A percentile compares a stretch with the other conserved stretches of the same genome.
These are phyloP conservation scores for Tridacna crocea DNA, from an alignment of 2,888 invertebrate species.

Conservation along the genomic window DNA sequence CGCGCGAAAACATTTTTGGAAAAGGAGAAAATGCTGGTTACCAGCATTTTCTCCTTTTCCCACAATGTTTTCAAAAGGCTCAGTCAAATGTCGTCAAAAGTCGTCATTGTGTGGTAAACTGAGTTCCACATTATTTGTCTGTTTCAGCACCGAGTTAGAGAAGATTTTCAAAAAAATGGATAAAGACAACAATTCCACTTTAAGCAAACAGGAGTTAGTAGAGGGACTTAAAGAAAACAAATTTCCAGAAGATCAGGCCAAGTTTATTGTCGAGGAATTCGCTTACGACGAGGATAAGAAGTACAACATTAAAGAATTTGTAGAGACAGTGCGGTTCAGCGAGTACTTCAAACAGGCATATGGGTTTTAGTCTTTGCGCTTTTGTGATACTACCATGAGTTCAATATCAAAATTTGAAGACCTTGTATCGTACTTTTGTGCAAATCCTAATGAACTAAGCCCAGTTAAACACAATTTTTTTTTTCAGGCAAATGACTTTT, in stretches of 20 bases:
- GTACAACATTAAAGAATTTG: conserved; percentile 49
- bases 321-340: conserved; percentile 44
- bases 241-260: conserved; percentile 33
- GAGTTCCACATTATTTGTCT: neutral
- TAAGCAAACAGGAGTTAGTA: conserved; percentile 43
- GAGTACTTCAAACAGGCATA: conserved; percentile 39
- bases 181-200: conserved; percentile 35
- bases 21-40: too few species aligned
- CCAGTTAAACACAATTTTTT: too few species aligned
- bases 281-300: conserved; percentile 43
- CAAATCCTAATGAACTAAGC: too few species aligned
- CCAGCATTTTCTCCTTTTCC: too few species aligned
- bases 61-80: neutral
- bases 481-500: too few species aligned
- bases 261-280: conserved; percentile 49
- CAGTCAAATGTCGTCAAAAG: neutral
- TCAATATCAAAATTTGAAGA: too few species aligned
- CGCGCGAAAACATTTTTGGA: too few species aligned
- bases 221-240: conserved; percentile 34
- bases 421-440: too few species aligned
- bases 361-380: neutral
- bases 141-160: conserved; percentile 33
- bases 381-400: too few species aligned
- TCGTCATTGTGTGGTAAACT: neutral
- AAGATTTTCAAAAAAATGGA: conserved; percentile 49